Evolutionary conservation across 92 coral and sea anemone species (phyloP).

Genomic region (Palythoa grandis): DNA sequence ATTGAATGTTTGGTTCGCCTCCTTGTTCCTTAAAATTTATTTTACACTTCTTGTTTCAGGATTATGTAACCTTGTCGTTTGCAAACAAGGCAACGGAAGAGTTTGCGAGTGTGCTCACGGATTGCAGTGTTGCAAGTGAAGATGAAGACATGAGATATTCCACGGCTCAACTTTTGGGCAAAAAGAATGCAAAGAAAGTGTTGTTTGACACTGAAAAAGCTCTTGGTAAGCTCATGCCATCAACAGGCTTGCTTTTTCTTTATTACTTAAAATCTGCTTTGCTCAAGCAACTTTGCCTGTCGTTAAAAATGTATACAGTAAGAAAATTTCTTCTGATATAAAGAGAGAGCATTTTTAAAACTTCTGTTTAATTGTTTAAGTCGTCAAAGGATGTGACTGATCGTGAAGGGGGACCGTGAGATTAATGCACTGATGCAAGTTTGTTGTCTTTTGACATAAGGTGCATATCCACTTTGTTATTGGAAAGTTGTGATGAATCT

Average conservation of each 20-base stretch:
- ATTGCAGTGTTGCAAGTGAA: constrained; percentile 27
- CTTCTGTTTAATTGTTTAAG: too few relatives aligned
- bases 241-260: not conserved
- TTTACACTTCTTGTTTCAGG: not conserved
- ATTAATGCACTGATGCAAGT: not conserved
- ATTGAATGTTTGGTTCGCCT: too few relatives aligned
- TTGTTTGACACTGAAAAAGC: constrained; percentile 5
- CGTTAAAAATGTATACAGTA: too few relatives aligned
- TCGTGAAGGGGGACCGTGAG: too few relatives aligned
- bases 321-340: too few relatives aligned
- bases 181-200: not conserved
- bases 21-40: too few relatives aligned
- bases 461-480: not conserved
- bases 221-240: constrained; percentile 25
- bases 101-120: not conserved
- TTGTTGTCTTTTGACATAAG: not conserved
- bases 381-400: too few relatives aligned
- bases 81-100: constrained; percentile 29
- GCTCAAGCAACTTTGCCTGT: too few relatives aligned
- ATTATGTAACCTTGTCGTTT: not conserved
- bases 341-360: too few relatives aligned
- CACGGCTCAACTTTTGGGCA: constrained; percentile 29
- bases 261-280: too few relatives aligned
- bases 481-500: constrained; percentile 31
- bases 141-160: constrained; percentile 41